A percentile compares a stretch with the other conserved stretches of the same genome.
Conservation (phyloP, 2,888 invertebrate genomes). For the Selenia dentaria region DNA sequence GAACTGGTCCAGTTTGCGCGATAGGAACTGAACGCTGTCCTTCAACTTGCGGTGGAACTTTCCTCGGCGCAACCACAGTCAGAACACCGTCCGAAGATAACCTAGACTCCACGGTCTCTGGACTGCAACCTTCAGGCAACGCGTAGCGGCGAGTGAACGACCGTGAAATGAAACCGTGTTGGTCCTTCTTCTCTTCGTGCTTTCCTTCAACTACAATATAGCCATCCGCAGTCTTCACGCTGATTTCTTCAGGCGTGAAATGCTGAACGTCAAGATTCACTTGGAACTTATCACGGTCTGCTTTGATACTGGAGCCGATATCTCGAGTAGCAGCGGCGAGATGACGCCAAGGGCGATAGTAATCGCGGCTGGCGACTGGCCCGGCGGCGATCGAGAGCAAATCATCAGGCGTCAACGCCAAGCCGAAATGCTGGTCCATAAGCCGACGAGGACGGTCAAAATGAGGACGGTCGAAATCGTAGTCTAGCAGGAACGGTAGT, state of each 20-base stretch:
- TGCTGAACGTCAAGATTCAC: conserved; percentile 91
- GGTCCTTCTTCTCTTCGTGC: conserved; percentile 91
- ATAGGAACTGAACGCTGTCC: conserved; percentile 85
- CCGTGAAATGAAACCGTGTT: conserved; percentile 89
- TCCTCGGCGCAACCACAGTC: conserved; percentile 86
- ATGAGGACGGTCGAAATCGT: conserved; percentile 64
- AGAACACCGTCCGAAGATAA: conserved; percentile 91
- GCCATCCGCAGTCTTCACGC: conserved; percentile 89
- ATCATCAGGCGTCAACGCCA: conserved; percentile 78
- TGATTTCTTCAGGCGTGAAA: conserved; percentile 90
- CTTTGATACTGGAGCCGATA: conserved; percentile 80
- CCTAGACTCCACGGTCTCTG: conserved; percentile 88
- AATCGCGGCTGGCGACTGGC: conserved; percentile 56
- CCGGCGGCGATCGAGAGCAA: conserved; percentile 54
- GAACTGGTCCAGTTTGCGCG: conserved; percentile 85
- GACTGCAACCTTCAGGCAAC: conserved; percentile 89
- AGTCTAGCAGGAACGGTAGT: conserved; percentile 71
- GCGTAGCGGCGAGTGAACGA: conserved; percentile 91
- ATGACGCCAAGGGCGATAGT: conserved; percentile 74
- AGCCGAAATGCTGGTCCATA: conserved; percentile 81
- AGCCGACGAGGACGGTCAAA: conserved; percentile 72
- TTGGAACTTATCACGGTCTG: conserved; percentile 75
- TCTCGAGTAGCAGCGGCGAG: conserved; percentile 75
- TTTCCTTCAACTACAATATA: conserved; percentile 90
- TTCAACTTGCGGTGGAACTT: conserved; percentile 55